phyloP scores from a whole-genome alignment of 30 jellyfish, hydroid and myxozoan genomes.

The Catostylus mosaicus region DNA sequence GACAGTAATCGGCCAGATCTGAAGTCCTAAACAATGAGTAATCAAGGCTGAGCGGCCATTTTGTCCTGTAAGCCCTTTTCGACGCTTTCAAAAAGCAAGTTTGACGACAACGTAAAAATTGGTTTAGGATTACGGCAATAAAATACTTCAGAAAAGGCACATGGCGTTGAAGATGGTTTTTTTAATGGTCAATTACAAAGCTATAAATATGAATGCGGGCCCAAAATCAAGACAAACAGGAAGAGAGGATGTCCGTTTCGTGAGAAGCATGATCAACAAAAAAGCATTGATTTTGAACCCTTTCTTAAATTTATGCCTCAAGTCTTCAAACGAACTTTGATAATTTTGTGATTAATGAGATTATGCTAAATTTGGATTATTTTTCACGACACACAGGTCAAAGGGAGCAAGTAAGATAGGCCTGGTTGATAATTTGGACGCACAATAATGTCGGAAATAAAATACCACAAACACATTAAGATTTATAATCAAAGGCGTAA shows the following conservation, averaged over 20 bases:
- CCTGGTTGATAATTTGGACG: too few species aligned
- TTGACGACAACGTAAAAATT: slow-evolving; percentile 32
- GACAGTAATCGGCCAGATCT: slow-evolving; percentile 12
- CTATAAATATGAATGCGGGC: not conserved
- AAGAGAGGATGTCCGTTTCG: not conserved
- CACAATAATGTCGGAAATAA: too few species aligned
- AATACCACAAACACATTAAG: too few species aligned
- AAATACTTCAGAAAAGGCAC: not conserved
- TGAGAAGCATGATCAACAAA: not conserved
- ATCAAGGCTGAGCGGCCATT: slow-evolving; percentile 45
- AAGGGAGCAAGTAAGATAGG: too few species aligned
- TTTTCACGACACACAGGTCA: too few species aligned
- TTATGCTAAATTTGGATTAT: too few species aligned
- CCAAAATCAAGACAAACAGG: not conserved
- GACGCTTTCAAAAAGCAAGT: not conserved
- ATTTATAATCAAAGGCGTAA: too few species aligned
- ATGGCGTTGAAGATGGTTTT: not conserved
- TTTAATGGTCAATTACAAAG: not conserved
- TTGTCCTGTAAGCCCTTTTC: slow-evolving; percentile 2
- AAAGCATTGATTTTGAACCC: too few species aligned
- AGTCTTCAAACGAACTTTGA: too few species aligned
- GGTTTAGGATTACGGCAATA: slow-evolving; percentile 40
- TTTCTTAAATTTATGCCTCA: too few species aligned
- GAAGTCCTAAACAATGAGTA: slow-evolving; percentile 34
- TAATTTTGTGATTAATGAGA: too few species aligned